Conservation (phyloP, 2,113 vertebrate genomes). For the Takifugu flavidus region DNA sequence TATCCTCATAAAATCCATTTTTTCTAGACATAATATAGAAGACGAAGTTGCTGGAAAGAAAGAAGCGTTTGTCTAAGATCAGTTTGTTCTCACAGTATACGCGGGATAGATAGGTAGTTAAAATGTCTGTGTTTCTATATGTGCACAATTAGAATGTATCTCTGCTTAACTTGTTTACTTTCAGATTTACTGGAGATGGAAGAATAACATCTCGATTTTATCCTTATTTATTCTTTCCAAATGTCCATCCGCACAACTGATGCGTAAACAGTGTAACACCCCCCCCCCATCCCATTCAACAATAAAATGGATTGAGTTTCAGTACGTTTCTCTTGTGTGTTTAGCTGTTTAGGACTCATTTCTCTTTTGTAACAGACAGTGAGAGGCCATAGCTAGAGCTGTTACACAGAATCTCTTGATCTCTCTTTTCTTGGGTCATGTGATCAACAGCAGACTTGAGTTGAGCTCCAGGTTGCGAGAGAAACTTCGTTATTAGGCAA, state of each 20-base stretch:
- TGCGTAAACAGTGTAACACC: not conserved
- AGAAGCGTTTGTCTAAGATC: not conserved
- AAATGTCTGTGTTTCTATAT: conserved; percentile 23
- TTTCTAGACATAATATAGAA: not conserved
- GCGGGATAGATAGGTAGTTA: not conserved
- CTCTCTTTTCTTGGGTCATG: not conserved
- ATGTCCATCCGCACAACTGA: not conserved
- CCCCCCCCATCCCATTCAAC: not conserved
- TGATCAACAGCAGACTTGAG: no score
- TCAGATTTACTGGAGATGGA: not conserved
- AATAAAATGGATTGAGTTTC: not conserved
- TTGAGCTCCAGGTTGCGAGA: no score
- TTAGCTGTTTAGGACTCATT: no score
- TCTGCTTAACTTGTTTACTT: not conserved
- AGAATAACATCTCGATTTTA: not conserved
- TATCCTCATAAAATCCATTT: conserved; percentile 8
- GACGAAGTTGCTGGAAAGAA: no score
- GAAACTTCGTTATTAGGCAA: no score
- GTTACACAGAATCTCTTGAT: not conserved
- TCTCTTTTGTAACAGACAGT: no score
- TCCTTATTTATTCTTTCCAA: not conserved
- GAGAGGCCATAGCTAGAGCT: no score
- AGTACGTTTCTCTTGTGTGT: no score
- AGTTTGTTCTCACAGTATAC: not conserved
- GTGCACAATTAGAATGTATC: conserved; percentile 36